phyloP scores from a whole-genome alignment of 1,140 invertebrate genomes.

The Mycetomoellerius zeteki region DNA sequence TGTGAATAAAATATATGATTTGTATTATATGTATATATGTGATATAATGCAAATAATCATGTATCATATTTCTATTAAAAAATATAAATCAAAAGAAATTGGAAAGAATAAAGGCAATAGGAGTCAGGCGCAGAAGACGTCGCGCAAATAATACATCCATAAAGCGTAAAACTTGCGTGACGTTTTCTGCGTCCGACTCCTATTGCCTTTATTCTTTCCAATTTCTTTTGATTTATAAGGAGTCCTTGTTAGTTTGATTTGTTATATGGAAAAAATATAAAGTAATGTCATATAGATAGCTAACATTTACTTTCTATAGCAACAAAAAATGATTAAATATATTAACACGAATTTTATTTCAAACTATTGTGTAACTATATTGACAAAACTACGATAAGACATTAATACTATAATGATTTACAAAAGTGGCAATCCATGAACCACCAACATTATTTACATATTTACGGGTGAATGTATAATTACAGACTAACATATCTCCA shows the following conservation, averaged over 20 bases:
- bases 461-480: constrained; percentile 86
- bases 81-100: no score
- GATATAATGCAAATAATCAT: neutral
- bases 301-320: neutral
- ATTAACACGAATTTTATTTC: constrained; percentile 8
- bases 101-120: no score
- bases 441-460: constrained; percentile 84
- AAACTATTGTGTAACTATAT: constrained; percentile 41
- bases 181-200: no score
- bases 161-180: no score
- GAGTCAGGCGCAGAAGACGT: no score
- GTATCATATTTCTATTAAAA: no score
- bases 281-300: neutral
- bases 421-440: constrained; percentile 86
- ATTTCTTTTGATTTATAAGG: no score
- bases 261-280: neutral
- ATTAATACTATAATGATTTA: constrained; percentile 81
- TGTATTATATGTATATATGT: constrained; percentile 12
- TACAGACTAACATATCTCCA: constrained; percentile 76
- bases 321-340: neutral
- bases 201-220: no score
- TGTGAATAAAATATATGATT: constrained; percentile 15
- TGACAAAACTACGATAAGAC: neutral
- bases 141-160: no score
- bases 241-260: no score